A percentile compares a stretch with the other conserved stretches of the same genome.
Conservation (phyloP, 1,140 invertebrate species). For the Megalonaias nervosa region DNA sequence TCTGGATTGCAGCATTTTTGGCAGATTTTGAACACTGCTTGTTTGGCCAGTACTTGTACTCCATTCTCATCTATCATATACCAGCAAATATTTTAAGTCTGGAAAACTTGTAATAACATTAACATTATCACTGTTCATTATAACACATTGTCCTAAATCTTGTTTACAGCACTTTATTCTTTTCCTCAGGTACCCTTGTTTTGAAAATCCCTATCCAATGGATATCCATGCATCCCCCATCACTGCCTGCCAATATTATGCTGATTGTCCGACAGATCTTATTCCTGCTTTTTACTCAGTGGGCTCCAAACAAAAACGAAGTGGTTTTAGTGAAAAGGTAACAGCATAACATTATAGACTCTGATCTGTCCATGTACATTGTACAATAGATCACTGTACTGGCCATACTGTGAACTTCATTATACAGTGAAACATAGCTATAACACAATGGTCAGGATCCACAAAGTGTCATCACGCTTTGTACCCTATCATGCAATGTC, state of each 20-base stretch:
- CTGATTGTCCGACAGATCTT: conserved; percentile 97
- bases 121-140: no score
- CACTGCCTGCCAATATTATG: conserved; percentile 95
- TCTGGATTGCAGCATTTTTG: not conserved
- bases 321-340: conserved; percentile 91
- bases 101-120: no score
- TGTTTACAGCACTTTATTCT: not conserved
- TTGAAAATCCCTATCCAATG: conserved; percentile 99
- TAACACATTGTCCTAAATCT: no score
- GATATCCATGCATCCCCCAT: conserved; percentile 98
- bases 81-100: not conserved
- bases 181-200: conserved; percentile 87
- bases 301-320: conserved; percentile 79
- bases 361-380: no score
- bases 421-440: no score
- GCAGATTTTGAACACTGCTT: not conserved
- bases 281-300: conserved; percentile 95
- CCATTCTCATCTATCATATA: not conserved
- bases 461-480: no score
- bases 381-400: no score
- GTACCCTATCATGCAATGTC: no score
- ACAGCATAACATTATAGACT: not conserved
- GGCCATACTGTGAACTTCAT: no score
- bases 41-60: not conserved
- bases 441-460: no score